Percentiles rank a stretch among this genome's conserved stretches.
Evolutionary conservation across 2,797 vertebrate genomes (phyloP).

Genomic region (Cephalopachus bancanus): DNA sequence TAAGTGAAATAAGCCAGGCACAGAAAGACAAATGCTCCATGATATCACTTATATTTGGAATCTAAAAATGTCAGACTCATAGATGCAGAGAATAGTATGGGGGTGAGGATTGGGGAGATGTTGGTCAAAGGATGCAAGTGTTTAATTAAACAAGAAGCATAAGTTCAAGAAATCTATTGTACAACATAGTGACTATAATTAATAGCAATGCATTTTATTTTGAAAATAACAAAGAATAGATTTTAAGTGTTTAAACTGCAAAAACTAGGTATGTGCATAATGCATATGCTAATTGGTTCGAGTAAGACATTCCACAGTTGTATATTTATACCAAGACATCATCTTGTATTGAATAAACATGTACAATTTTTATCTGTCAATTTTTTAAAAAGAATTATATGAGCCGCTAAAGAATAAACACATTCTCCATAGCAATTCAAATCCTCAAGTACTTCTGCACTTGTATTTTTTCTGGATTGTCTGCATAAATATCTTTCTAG

Average conservation of each 20-base stretch:
- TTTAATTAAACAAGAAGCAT: background rate
- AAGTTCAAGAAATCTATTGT: background rate
- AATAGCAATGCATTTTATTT: background rate
- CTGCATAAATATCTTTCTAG: slow-evolving; percentile 15
- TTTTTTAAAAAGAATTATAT: background rate
- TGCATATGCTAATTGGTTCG: background rate
- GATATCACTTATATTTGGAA: background rate
- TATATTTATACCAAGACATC: background rate
- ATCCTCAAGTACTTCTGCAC: background rate
- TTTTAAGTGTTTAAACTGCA: background rate
- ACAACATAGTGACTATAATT: background rate
- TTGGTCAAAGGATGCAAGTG: background rate
- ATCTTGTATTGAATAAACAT: background rate
- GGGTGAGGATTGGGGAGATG: background rate
- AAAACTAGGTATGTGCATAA: background rate
- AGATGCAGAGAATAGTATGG: background rate
- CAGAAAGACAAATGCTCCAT: background rate
- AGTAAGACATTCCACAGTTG: background rate
- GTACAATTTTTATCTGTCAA: background rate
- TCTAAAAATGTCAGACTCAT: background rate
- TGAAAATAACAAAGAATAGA: background rate
- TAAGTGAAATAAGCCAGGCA: background rate
- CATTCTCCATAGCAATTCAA: background rate
- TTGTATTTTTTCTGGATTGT: slow-evolving; percentile 4
- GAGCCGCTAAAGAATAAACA: background rate